Base-by-base conservation (phyloP, 2,113 vertebrate species). In the Tenebrosternarchus preto region DNA sequence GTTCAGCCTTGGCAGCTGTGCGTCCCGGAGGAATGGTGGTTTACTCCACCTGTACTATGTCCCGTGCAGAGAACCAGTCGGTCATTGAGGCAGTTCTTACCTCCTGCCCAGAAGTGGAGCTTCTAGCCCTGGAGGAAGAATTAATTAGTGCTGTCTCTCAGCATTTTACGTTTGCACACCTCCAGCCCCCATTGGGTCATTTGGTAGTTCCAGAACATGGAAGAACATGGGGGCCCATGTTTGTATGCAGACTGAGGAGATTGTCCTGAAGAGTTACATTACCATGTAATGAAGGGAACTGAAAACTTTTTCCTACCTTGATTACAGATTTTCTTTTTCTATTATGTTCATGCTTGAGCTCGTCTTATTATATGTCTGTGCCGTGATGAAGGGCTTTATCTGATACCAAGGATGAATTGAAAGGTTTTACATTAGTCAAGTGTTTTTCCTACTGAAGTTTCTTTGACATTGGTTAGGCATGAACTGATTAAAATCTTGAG, bases 1-100 rank as follows among this genome's bases (percentile, higher is more conserved):
- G 98, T 86, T 98, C 97, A 83, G 97, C 95, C 2, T 46, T 98
- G 83, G 89, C 92, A 80, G 94, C 94, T 0, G 89, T 98, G 64
- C 93, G 94, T 82, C 97, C 95, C 46, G 96, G 97, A 77, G 98
- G 98, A 3, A 80, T 88, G 0, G 87, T 98, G 59, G 95, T 99
- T 36, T 99, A 98, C 85, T 98, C 97, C 33, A 99, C 98, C 0
- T 99, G 98, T 86, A 99, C 97, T 0, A 90, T 99, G 56, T 98
- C 96, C 56, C 94, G 76, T 84, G 92, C 92, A 73, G 98, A 99
- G 85, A 99, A 99, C 90, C 92, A 90, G 0, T 85, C 91, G 20
- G 96, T 99, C 8, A 88, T 99, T 50, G 85, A 83, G 74, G 88
- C 92, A 2, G 78, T 95, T 82, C 91, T 98, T 29, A 90, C 77